These are phyloP conservation scores for Syngnathus typhle DNA, from an alignment of 2,113 vertebrate genomes.

Conservation along the genomic window DNA sequence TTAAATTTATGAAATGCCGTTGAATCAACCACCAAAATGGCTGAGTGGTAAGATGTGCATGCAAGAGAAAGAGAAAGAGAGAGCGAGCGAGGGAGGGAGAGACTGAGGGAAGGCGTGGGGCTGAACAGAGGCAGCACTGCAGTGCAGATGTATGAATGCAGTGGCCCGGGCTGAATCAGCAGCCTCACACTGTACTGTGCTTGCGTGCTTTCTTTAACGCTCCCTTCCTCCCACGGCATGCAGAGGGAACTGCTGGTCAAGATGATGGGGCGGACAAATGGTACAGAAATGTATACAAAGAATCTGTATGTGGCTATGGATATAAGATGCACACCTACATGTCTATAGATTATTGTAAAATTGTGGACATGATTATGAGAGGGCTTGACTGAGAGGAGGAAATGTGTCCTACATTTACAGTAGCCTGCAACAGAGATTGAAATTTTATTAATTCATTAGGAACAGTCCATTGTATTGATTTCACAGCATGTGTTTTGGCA, in stretches of 20 bases:
- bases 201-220: conserved; percentile 34
- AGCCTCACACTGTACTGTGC: conserved; percentile 57
- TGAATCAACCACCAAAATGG: background rate
- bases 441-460: too few relatives aligned
- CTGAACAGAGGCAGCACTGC: conserved; percentile 62
- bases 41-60: background rate
- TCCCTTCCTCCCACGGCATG: conserved; percentile 44
- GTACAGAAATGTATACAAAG: conserved; percentile 18
- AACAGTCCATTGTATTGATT: too few relatives aligned
- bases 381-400: background rate
- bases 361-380: conserved; percentile 2
- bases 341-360: background rate
- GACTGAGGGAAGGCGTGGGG: conserved; percentile 23
- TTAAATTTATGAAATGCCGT: background rate
- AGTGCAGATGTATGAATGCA: conserved; percentile 73
- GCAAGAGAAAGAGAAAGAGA: background rate
- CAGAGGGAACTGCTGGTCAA: conserved; percentile 27
- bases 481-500: too few relatives aligned
- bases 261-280: conserved; percentile 30
- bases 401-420: background rate
- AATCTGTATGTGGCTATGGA: conserved; percentile 2
- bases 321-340: conserved; percentile 22
- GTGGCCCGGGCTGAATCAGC: conserved; percentile 72
- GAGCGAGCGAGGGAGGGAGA: background rate
- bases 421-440: too few relatives aligned